Evolutionary conservation across 1,140 invertebrate genomes (phyloP).

Genomic region (Homarus americanus): DNA sequence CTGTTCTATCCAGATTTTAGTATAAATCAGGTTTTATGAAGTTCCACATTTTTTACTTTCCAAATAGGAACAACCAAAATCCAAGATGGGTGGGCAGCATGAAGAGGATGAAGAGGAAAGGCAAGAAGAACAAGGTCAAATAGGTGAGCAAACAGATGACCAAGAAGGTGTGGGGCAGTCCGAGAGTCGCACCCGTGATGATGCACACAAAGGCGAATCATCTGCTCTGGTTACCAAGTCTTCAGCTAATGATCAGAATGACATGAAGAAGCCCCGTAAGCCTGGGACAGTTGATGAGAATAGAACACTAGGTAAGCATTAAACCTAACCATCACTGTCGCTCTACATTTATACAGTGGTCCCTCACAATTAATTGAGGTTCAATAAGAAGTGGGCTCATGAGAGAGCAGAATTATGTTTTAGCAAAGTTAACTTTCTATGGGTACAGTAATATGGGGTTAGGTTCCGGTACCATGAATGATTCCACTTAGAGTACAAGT

Average conservation of each 20-base stretch:
- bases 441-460: no score
- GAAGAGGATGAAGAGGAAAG: constrained; percentile 71
- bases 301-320: constrained; percentile 50
- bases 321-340: no score
- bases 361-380: no score
- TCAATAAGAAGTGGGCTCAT: no score
- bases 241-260: constrained; percentile 53
- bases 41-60: not conserved
- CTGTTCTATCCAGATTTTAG: no score
- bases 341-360: no score
- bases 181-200: constrained; percentile 70
- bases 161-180: constrained; percentile 71
- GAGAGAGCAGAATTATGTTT: no score
- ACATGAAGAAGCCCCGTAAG: constrained; percentile 62
- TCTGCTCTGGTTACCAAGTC: constrained; percentile 76
- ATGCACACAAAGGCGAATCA: constrained; percentile 76
- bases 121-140: constrained; percentile 73
- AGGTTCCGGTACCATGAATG: no score
- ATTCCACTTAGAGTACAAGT: no score
- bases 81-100: constrained; percentile 56
- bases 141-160: constrained; percentile 75
- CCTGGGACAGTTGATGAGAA: constrained; percentile 54
- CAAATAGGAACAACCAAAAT: constrained; percentile 76
- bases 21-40: no score
- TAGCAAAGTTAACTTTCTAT: no score